Conservation (phyloP, 1,140 invertebrate genomes). For the Papilio dardanus region DNA sequence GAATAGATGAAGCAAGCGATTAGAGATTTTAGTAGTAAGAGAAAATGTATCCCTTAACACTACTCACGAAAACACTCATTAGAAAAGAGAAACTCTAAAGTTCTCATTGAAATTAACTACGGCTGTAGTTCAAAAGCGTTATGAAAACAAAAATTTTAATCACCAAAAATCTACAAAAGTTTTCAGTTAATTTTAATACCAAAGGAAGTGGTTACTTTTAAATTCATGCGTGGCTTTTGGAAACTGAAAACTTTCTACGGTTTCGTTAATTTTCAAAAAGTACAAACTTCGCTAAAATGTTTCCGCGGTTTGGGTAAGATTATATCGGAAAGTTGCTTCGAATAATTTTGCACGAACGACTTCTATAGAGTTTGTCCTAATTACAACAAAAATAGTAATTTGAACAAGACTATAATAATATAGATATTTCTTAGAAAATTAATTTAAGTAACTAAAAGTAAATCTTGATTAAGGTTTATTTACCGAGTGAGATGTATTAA, state of each 20-base stretch:
- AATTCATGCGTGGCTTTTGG: constrained; percentile 12
- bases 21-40: no score
- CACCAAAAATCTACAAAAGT: constrained; percentile 2
- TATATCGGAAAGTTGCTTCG: constrained; percentile 11
- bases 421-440: no score
- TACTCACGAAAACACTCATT: neutral
- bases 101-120: neutral
- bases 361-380: neutral
- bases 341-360: constrained; percentile 7
- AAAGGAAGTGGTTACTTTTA: constrained; percentile 27
- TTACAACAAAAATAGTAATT: neutral
- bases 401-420: no score
- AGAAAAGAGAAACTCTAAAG: neutral
- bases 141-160: constrained; percentile 13
- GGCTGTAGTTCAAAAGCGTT: neutral
- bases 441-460: no score
- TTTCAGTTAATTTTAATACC: neutral
- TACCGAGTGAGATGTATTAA: no score
- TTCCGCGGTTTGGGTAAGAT: constrained; percentile 17
- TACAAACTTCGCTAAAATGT: constrained; percentile 9
- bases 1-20: no score
- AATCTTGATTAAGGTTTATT: no score
- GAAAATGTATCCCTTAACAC: no score
- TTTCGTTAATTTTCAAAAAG: constrained; percentile 20
- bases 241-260: constrained; percentile 15